phyloP scores from a whole-genome alignment of 2,797 vertebrate species.

The Girardinus metallicus region DNA sequence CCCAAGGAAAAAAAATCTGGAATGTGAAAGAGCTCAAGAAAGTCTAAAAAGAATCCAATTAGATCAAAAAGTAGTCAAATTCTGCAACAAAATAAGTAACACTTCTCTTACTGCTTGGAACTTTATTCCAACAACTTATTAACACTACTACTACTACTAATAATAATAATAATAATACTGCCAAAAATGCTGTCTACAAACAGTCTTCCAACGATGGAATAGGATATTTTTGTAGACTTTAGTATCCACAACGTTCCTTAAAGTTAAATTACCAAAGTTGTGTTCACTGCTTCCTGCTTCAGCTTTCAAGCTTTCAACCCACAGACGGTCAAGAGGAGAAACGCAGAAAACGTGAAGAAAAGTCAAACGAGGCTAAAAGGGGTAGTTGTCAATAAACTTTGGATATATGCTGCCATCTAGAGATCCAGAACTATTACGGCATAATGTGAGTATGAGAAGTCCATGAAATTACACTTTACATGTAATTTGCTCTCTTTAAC shows the following conservation, averaged over 20 bases:
- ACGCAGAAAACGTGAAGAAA: background rate
- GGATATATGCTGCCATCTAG: conserved; percentile 72
- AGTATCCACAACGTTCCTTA: background rate
- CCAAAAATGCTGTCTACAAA: background rate
- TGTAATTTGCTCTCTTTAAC: conserved; percentile 54
- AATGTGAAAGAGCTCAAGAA: background rate
- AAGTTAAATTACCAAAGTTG: background rate
- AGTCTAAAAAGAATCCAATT: conserved; percentile 17
- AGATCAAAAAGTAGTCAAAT: background rate
- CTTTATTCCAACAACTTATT: background rate
- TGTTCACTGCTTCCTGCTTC: background rate
- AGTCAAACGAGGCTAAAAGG: background rate
- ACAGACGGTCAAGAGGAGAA: background rate
- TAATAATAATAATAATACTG: background rate
- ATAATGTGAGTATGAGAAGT: background rate
- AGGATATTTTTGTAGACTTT: background rate
- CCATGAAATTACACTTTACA: background rate
- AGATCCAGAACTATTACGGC: conserved; percentile 21
- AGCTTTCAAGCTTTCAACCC: background rate
- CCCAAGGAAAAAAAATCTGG: background rate
- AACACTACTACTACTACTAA: background rate
- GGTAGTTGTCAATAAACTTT: background rate
- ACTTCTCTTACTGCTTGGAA: background rate
- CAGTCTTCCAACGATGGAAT: background rate
- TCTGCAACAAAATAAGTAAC: background rate